Percentiles rank a stretch among this genome's conserved stretches.
These are phyloP conservation scores for Lepisosteus oculatus DNA, from an alignment of 2,113 vertebrate genomes.

Conservation along the genomic window DNA sequence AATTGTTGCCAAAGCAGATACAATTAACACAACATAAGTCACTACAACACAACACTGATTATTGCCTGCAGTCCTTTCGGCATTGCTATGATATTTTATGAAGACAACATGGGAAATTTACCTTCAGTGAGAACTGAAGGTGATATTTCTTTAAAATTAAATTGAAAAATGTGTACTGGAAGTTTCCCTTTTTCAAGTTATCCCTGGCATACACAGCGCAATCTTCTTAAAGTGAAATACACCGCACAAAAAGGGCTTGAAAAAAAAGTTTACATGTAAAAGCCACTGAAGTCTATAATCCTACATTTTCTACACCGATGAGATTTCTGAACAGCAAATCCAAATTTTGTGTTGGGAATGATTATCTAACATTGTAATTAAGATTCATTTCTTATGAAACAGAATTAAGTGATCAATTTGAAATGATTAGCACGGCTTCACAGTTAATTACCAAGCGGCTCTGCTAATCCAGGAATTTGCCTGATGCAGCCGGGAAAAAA, in stretches of 20 bases:
- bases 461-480: neutral
- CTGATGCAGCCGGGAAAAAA: neutral
- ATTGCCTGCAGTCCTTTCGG: too few relatives aligned
- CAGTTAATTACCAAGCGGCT: neutral
- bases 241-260: neutral
- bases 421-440: neutral
- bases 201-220: too few relatives aligned
- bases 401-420: neutral
- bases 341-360: neutral
- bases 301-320: neutral
- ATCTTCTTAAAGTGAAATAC: too few relatives aligned
- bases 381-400: neutral
- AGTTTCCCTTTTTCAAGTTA: too few relatives aligned
- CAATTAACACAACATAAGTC: too few relatives aligned
- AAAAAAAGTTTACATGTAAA: neutral
- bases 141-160: too few relatives aligned
- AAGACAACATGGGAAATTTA: too few relatives aligned
- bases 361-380: neutral
- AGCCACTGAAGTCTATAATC: constrained; percentile 5
- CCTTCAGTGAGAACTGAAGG: too few relatives aligned
- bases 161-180: too few relatives aligned
- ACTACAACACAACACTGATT: too few relatives aligned
- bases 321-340: neutral
- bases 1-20: too few relatives aligned
- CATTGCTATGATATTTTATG: too few relatives aligned